These are phyloP conservation scores for Agriopis leucophaearia DNA, from an alignment of 2,888 invertebrate species.

Conservation along the genomic window DNA sequence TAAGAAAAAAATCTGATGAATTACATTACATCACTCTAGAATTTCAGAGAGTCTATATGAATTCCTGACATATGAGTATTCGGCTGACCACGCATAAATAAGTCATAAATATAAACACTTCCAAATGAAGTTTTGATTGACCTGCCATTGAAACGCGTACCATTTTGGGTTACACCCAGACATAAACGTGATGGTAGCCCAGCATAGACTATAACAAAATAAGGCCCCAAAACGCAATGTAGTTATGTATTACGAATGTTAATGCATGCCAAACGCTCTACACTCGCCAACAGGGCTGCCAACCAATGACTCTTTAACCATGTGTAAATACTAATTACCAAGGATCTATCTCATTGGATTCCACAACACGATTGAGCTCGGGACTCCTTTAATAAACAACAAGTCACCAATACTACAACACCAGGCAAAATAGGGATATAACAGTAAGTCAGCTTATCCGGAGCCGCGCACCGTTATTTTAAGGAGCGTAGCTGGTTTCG, in stretches of 20 bases:
- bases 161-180: slow-evolving; percentile 24
- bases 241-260: slow-evolving; percentile 64
- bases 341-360: too few relatives aligned
- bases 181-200: slow-evolving; percentile 36
- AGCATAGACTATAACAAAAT: slow-evolving; percentile 40
- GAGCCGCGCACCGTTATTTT: too few relatives aligned
- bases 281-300: slow-evolving; percentile 12
- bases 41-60: too few relatives aligned
- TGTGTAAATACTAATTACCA: neutral
- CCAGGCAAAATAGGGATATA: too few relatives aligned
- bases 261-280: slow-evolving; percentile 52
- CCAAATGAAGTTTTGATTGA: slow-evolving; percentile 23
- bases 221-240: slow-evolving; percentile 43
- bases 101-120: slow-evolving; percentile 18
- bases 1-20: too few relatives aligned
- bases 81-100: neutral
- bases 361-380: too few relatives aligned
- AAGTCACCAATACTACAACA: too few relatives aligned
- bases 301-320: neutral
- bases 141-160: slow-evolving; percentile 23
- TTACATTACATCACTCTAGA: too few relatives aligned
- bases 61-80: neutral
- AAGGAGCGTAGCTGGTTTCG: too few relatives aligned
- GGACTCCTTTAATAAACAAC: too few relatives aligned
- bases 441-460: too few relatives aligned